phyloP scores from a whole-genome alignment of 1,140 invertebrate species.

The Carposina sasakii region DNA sequence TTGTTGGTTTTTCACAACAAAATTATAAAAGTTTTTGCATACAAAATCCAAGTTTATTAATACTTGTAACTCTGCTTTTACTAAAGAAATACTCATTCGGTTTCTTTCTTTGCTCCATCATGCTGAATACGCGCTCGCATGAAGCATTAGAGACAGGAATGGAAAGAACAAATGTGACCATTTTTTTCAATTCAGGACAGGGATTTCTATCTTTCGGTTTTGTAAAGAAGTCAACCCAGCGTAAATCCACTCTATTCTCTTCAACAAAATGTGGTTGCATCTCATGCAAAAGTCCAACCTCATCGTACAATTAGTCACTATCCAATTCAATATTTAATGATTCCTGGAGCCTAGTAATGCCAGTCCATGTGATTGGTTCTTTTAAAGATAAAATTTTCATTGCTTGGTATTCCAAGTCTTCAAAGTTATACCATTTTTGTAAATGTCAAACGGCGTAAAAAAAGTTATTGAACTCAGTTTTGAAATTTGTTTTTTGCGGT shows the following conservation, averaged over 20 bases:
- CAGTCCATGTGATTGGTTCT: conserved; percentile 15
- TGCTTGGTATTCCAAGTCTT: conserved; percentile 16
- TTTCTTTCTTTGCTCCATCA: conserved; percentile 21
- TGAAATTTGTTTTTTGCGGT: no score
- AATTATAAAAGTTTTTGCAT: conserved; percentile 19
- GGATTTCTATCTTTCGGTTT: conserved; percentile 18
- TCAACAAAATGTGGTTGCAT: conserved; percentile 19
- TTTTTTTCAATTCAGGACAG: conserved; percentile 19
- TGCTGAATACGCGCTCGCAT: no score
- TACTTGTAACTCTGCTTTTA: conserved; percentile 20
- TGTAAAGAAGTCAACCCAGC: conserved; percentile 21
- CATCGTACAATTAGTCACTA: conserved; percentile 18
- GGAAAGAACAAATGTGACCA: no score
- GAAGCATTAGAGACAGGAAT: no score
- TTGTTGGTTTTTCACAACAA: conserved; percentile 15
- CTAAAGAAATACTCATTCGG: conserved; percentile 17
- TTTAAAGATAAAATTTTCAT: conserved; percentile 18
- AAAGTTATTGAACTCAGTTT: conserved; percentile 16
- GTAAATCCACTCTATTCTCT: conserved; percentile 21
- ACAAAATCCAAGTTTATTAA: no score
- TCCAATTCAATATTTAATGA: conserved; percentile 18
- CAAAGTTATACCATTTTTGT: conserved; percentile 17
- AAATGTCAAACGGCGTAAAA: conserved; percentile 15
- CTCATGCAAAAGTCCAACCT: conserved; percentile 16
- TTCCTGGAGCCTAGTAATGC: no score